Evolutionary conservation across 2,888 invertebrate genomes (phyloP), one percentile per base, ranked within the genome.

Genomic region (Flabesymbios commensalis): DNA sequence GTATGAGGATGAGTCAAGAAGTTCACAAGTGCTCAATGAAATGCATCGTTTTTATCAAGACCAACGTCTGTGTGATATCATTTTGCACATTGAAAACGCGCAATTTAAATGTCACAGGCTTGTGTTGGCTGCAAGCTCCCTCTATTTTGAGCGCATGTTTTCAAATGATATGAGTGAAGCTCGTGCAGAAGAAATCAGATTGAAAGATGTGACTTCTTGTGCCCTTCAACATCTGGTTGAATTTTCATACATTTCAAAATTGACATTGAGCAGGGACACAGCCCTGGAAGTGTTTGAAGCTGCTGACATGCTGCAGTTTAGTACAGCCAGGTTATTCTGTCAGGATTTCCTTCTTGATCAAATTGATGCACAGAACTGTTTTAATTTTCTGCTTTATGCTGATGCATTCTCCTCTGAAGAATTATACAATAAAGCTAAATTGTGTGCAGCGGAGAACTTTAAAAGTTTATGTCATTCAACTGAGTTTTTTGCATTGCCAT

Each of bases 81-180:
- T 67, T 19, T 54, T 70, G 39, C 22, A 17, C 4, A 63, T 63
- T n/a, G 63, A 68, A 3, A 47, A 41, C 2, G 49, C 32, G 10
- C 33, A 48, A 53, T 78, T 81, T 53, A 76, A 77, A 0, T 81
- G 81, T 65, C 83, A 83, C 61, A 72, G 75, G 43, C 77, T 79
- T 52, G 75, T 83, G n/a, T 67, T 83, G 28, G 80, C 81, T 4
- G 81, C 80, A 3, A 81, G 80, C 63, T 80, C 80, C 39, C 75
- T 78, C 0, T 83, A 83, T 56, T 82, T 82, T 57, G 72, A 75
- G 56, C 76, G 80, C 22, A 82, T 82, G 81, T 83, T 82, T 61
- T 77, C 80, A 5, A 78, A 77, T 65, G 77, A 78, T 56, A 68
- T 81, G 56, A 69, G 73, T 41, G 83, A 83, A 62, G 76, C 77